Evolutionary conservation across 2,797 vertebrate genomes (phyloP).

Genomic region (Coendou prehensilis): DNA sequence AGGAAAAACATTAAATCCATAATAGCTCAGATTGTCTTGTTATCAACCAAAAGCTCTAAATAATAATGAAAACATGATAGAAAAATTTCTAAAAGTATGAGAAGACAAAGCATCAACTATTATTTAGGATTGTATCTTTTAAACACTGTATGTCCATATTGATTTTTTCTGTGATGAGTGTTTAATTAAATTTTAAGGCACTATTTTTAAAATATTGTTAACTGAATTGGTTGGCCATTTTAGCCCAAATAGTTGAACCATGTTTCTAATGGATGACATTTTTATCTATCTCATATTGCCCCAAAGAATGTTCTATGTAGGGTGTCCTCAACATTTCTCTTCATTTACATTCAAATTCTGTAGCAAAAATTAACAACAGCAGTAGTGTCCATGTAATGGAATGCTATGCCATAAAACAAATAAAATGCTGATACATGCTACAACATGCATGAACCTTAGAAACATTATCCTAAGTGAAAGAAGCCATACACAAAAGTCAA

Average conservation of each 20-base stretch:
- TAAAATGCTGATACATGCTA: background rate
- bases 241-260: background rate
- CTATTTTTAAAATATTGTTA: background rate
- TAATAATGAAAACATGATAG: background rate
- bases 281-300: background rate
- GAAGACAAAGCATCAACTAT: background rate
- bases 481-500: background rate
- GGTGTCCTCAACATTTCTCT: background rate
- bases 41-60: background rate
- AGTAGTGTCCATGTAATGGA: background rate
- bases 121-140: background rate
- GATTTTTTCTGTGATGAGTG: background rate
- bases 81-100: background rate
- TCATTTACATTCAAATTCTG: background rate
- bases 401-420: background rate
- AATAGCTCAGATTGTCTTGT: background rate
- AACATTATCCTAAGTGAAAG: background rate
- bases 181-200: background rate
- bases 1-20: background rate
- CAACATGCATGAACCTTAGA: background rate
- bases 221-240: background rate
- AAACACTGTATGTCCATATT: background rate
- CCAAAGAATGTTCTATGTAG: background rate
- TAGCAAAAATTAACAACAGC: background rate
- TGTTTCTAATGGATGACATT: background rate